These are phyloP conservation scores for Proisotoma minuta DNA, from an alignment of 2,888 invertebrate genomes.

Conservation along the genomic window DNA sequence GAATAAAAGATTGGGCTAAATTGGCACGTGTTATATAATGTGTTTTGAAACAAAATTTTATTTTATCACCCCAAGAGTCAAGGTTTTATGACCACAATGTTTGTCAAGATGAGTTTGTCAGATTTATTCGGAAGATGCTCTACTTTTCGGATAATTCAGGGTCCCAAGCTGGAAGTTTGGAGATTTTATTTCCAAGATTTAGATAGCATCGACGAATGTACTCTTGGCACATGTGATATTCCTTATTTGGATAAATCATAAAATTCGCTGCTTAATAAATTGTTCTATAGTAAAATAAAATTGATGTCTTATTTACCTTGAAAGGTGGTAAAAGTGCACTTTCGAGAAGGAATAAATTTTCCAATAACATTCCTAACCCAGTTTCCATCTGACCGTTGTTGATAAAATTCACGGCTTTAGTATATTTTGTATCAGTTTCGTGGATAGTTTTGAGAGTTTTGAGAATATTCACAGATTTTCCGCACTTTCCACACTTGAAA, in stretches of 20 bases:
- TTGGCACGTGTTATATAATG: not conserved
- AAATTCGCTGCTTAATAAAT: not conserved
- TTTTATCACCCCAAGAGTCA: no score
- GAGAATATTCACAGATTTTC: conserved; percentile 37
- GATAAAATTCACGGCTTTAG: conserved; percentile 40
- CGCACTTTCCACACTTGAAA: conserved; percentile 37
- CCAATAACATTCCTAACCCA: conserved; percentile 40
- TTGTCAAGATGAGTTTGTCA: no score
- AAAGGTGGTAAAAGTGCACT: conserved; percentile 63
- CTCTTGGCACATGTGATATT: conserved; percentile 71
- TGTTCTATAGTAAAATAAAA: not conserved
- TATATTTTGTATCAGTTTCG: conserved; percentile 40
- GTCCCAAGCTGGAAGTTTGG: conserved; percentile 24
- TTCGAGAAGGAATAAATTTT: conserved; percentile 43
- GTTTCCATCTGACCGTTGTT: conserved; percentile 48
- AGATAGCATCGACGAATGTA: conserved; percentile 65
- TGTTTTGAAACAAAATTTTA: no score
- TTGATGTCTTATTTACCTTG: not conserved
- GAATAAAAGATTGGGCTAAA: not conserved
- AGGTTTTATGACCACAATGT: no score
- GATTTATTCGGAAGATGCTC: no score
- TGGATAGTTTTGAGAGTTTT: conserved; percentile 43
- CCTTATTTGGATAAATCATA: no score
- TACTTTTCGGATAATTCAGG: no score
- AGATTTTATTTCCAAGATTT: conserved; percentile 58